A percentile compares a stretch with the other conserved stretches of the same genome.
Conservation (phyloP, 2,113 vertebrate species). For the Sakesphorus luctuosus region DNA sequence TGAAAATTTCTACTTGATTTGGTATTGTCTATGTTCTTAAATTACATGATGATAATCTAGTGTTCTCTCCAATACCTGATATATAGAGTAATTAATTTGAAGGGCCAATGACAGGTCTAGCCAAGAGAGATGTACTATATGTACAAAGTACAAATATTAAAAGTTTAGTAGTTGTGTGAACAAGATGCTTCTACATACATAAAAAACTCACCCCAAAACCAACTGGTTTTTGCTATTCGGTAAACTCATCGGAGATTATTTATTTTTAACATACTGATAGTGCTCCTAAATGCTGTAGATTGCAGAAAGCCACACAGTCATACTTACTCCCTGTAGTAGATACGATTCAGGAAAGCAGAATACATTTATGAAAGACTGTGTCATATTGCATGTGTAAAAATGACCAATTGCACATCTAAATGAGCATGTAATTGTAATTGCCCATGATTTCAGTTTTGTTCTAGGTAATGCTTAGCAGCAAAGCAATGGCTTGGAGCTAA, state of each 20-base stretch:
- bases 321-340: neutral
- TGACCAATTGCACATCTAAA: slow-evolving; percentile 10
- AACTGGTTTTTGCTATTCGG: neutral
- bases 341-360: neutral
- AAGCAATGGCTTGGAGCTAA: slow-evolving; percentile 10
- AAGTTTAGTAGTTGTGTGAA: neutral
- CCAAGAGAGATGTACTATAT: neutral
- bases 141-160: neutral
- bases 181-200: neutral
- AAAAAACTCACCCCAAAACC: neutral
- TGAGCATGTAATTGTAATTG: slow-evolving; percentile 37
- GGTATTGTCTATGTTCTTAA: neutral
- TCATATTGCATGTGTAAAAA: neutral
- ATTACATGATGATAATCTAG: neutral
- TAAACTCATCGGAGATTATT: neutral
- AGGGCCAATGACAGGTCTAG: neutral
- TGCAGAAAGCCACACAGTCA: neutral
- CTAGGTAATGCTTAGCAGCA: too few relatives aligned
- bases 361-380: neutral
- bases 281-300: neutral
- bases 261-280: neutral
- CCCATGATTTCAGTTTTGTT: neutral
- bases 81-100: neutral
- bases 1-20: neutral
- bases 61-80: neutral